Evolutionary conservation across 2,113 vertebrate species (phyloP), one percentile per base, ranked within the genome.

Genomic region (Callocephalon fimbriatum): DNA sequence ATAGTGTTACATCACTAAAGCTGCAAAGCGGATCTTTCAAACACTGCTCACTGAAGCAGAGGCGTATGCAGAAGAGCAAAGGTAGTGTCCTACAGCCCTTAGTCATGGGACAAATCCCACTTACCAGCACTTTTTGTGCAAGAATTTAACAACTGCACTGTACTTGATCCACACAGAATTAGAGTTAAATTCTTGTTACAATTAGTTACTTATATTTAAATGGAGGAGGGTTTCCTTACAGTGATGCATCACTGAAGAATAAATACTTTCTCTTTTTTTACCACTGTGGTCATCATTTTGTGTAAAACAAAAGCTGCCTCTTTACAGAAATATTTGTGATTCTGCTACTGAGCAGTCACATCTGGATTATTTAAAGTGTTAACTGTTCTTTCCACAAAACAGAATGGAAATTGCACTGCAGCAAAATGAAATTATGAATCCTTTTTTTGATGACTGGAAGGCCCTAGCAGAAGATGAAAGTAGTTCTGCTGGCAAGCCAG

Each of bases 341-440:
- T 47, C 8, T 72, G 4, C n/a, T 51, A 26, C 12, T 79, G 47
- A 89, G 38, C n/a, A 66, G 51, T 81, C 54, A 79, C 74, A 88
- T 62, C 79, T 61, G 83, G 23, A 47, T 72, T 91, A 51, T 2
- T 86, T 47, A 73, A 86, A 66, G 29, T 15, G 12, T 78, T 78
- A 80, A 82, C 40, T 32, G 31, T 88, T 83, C 40, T 88, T 81
- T 78, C 84, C 75, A 81, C 76, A 54, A 95, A 95, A 95, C 94
- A 99, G 99, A 97, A 96, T 99, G 84, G 98, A 99, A 91, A 79
- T 97, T 44, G 98, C 98, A 45, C 95, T 99, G 71, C 99, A 99
- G 93, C 99, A 99, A 97, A 99, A 99, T 84, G 97, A 98, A 94
- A 99, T 99, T 62, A 98, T 98, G 96, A 97, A 99, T 19, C 98